Evolutionary conservation across 2,113 vertebrate genomes (phyloP).

Genomic region (Fulmarus glacialis): DNA sequence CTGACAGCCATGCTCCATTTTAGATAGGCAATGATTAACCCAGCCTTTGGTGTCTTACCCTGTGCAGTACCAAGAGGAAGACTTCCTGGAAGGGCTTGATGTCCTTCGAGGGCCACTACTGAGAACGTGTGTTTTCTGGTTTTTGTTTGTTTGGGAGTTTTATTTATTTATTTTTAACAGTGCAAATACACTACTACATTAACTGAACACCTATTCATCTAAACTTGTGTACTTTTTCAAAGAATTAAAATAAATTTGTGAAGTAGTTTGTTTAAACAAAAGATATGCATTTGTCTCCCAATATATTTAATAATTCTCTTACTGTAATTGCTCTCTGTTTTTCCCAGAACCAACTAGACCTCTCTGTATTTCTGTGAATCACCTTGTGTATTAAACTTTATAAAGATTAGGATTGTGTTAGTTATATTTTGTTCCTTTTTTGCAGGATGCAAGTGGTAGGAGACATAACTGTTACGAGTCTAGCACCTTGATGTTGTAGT

Average conservation of each 20-base stretch:
- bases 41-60: not conserved
- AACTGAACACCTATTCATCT: not conserved
- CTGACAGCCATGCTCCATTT: not conserved
- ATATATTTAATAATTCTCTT: not conserved
- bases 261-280: not conserved
- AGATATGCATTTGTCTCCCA: not conserved
- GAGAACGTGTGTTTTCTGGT: rapidly evolving
- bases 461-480: not conserved
- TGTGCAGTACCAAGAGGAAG: not conserved
- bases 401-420: not conserved
- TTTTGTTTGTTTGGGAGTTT: not conserved
- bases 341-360: not conserved
- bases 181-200: not conserved
- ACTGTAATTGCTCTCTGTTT: not conserved
- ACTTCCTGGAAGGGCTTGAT: not conserved
- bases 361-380: not conserved
- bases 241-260: not conserved
- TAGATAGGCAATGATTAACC: not conserved
- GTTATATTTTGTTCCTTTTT: not conserved
- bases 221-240: not conserved
- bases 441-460: not conserved
- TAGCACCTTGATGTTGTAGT: not conserved
- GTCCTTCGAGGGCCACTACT: not conserved
- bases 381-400: not conserved
- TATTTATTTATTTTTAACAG: not conserved